phyloP scores from a whole-genome alignment of 1,140 invertebrate genomes.

The Holotrichia oblita region DNA sequence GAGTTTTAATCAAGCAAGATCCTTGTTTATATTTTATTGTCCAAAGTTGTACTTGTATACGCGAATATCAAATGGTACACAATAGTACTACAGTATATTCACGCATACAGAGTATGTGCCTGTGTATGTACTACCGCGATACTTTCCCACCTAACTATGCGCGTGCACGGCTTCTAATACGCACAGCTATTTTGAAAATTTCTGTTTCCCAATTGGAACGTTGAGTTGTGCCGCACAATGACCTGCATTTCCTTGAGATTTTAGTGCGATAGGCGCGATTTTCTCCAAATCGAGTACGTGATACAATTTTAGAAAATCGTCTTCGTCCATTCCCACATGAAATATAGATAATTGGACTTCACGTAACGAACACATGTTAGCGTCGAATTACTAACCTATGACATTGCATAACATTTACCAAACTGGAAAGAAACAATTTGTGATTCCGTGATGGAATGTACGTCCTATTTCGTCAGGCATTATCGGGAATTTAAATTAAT shows the following conservation, averaged over 20 bases:
- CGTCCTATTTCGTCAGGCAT: no score
- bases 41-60: no score
- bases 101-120: neutral
- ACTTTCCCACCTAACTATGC: slow-evolving; percentile 32
- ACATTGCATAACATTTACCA: no score
- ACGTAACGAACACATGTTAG: neutral
- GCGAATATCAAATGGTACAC: no score
- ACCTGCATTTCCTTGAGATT: slow-evolving; percentile 30
- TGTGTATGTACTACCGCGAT: neutral
- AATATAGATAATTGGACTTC: neutral
- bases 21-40: no score
- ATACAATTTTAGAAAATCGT: slow-evolving; percentile 33
- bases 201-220: slow-evolving; percentile 27
- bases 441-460: neutral
- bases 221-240: slow-evolving; percentile 12
- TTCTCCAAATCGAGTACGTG: slow-evolving; percentile 23
- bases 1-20: no score
- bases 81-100: neutral
- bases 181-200: slow-evolving; percentile 35
- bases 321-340: neutral
- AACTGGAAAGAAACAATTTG: neutral
- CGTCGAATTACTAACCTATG: slow-evolving; percentile 1
- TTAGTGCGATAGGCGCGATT: slow-evolving; percentile 24
- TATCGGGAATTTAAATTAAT: no score
- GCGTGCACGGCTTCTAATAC: slow-evolving; percentile 23